Conservation (phyloP, 2,888 invertebrate genomes). For the Pheosia tremula region DNA sequence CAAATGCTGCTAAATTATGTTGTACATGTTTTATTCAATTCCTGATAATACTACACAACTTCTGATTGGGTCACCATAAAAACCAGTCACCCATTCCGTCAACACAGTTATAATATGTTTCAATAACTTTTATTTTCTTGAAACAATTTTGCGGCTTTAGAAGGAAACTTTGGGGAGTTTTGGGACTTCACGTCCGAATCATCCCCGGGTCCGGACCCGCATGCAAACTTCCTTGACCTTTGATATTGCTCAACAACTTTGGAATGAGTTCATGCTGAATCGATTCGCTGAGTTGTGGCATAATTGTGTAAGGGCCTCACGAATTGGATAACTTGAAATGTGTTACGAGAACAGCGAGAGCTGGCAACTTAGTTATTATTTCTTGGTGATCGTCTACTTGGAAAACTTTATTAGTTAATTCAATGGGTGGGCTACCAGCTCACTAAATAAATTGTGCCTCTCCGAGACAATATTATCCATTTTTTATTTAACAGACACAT, state of each 20-base stretch:
- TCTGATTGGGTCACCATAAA: too few species aligned
- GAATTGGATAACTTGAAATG: not conserved
- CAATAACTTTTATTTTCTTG: constrained; percentile 10
- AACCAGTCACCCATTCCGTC: not conserved
- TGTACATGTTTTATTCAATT: too few species aligned
- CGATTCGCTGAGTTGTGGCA: constrained; percentile 15
- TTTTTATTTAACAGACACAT: too few species aligned
- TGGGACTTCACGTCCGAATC: constrained; percentile 15
- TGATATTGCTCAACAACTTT: constrained; percentile 33
- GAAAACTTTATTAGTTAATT: not conserved
- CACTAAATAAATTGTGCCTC: too few species aligned
- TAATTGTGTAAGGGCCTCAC: not conserved
- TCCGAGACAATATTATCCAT: too few species aligned
- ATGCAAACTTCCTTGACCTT: constrained; percentile 34
- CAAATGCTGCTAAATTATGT: too few species aligned
- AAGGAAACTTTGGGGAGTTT: constrained; percentile 26
- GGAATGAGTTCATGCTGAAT: constrained; percentile 30
- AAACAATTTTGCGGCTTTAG: constrained; percentile 29
- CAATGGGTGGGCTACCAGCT: too few species aligned
- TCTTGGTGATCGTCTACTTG: not conserved
- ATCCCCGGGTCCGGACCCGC: constrained; percentile 12
- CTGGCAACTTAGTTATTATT: not conserved
- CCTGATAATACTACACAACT: too few species aligned
- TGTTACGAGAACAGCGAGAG: not conserved
- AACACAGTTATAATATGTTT: constrained; percentile 14